Percentiles rank a stretch among this genome's conserved stretches.
phyloP scores from a whole-genome alignment of 2,888 invertebrate genomes.

The Neoaliturus tenellus region DNA sequence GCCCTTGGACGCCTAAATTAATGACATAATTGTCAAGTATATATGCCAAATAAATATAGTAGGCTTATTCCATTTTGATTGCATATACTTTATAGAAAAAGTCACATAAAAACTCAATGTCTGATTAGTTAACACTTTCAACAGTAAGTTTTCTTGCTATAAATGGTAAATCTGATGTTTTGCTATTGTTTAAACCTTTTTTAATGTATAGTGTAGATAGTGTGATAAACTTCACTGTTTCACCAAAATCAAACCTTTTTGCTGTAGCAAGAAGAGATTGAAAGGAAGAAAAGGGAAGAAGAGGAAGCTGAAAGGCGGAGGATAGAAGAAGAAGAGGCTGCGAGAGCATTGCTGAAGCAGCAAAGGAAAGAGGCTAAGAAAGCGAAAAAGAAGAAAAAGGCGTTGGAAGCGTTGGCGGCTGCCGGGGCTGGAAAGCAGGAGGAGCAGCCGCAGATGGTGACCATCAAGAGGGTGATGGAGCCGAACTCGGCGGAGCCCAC shows the following conservation, averaged over 20 bases:
- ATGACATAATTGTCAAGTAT: no score
- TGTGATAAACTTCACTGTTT: no score
- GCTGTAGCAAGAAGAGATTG: slow-evolving; percentile 72
- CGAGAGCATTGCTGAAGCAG: slow-evolving; percentile 49
- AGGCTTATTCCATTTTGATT: no score
- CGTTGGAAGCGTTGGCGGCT: slow-evolving; percentile 55
- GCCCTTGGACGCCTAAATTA: no score
- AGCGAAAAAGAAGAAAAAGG: slow-evolving; percentile 61
- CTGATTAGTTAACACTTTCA: no score
- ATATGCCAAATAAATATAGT: no score
- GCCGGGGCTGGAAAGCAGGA: slow-evolving; percentile 51
- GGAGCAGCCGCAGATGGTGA: slow-evolving; percentile 76
- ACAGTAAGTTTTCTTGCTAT: no score
- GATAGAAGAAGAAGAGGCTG: slow-evolving; percentile 71
- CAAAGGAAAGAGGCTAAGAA: slow-evolving; percentile 60
- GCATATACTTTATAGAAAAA: no score
- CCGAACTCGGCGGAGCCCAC: slow-evolving; percentile 81
- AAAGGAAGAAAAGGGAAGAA: slow-evolving; percentile 71
- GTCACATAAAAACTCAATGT: no score
- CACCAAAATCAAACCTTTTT: not conserved
- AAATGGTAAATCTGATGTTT: no score
- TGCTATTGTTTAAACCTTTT: no score
- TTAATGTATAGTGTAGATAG: no score
- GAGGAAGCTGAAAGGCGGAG: slow-evolving; percentile 72
- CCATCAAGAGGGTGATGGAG: slow-evolving; percentile 82